These are phyloP conservation scores for Callinectes sapidus DNA, from an alignment of 2,888 invertebrate genomes.

Conservation along the genomic window DNA sequence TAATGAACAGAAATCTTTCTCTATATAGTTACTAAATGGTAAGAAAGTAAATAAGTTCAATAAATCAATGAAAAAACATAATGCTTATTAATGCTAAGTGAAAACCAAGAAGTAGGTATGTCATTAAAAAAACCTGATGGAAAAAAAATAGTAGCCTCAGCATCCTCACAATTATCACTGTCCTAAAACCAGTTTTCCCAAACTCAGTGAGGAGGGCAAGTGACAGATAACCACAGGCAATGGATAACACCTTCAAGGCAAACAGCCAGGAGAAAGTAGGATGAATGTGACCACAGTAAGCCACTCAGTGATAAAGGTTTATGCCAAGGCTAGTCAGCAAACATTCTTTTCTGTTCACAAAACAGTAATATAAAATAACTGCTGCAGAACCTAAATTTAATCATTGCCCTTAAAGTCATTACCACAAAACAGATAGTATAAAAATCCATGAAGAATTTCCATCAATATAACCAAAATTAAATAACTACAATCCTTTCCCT, in stretches of 20 bases:
- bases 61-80: background rate
- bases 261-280: slow-evolving; percentile 16
- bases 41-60: background rate
- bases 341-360: background rate
- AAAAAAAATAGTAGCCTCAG: background rate
- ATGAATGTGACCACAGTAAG: background rate
- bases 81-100: background rate
- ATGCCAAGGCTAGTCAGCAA: background rate
- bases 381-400: background rate
- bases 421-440: background rate
- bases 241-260: background rate
- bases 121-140: background rate
- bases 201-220: background rate
- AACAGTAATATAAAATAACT: background rate
- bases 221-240: background rate
- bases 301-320: background rate
- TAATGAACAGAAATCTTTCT: background rate
- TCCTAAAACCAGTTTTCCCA: background rate
- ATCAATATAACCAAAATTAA: background rate
- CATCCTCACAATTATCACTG: background rate
- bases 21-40: background rate
- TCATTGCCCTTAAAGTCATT: background rate
- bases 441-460: background rate
- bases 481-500: background rate
- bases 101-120: background rate